Evolutionary conservation across 2,113 vertebrate genomes (phyloP).

Genomic region (Odocoileus virginianus): DNA sequence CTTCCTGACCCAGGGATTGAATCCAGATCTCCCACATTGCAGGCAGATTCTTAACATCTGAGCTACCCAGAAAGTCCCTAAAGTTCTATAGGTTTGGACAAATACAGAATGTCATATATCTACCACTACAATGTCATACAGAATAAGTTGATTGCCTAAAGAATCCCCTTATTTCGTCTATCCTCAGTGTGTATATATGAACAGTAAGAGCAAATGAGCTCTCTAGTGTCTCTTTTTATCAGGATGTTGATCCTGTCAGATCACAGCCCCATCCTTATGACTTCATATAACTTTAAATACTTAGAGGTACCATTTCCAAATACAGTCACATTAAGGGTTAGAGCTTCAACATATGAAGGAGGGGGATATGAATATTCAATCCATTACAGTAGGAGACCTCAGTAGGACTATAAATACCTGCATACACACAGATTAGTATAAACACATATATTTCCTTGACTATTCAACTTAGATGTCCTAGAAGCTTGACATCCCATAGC

Average conservation of each 20-base stretch:
- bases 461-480: background rate
- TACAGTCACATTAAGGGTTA: background rate
- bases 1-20: background rate
- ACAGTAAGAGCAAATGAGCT: background rate
- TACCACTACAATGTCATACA: background rate
- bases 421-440: background rate
- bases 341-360: background rate
- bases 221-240: background rate
- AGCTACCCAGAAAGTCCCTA: background rate
- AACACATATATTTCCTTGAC: background rate
- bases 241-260: background rate
- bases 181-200: background rate
- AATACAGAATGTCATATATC: background rate
- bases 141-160: background rate
- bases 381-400: background rate
- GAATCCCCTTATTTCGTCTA: background rate
- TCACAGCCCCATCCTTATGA: background rate
- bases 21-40: background rate
- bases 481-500: background rate
- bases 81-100: background rate
- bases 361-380: background rate
- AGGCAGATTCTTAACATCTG: background rate
- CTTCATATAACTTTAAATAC: background rate
- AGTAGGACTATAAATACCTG: background rate
- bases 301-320: background rate